Conservation (phyloP, 1,140 invertebrate genomes). For the Cydia strobilella region DNA sequence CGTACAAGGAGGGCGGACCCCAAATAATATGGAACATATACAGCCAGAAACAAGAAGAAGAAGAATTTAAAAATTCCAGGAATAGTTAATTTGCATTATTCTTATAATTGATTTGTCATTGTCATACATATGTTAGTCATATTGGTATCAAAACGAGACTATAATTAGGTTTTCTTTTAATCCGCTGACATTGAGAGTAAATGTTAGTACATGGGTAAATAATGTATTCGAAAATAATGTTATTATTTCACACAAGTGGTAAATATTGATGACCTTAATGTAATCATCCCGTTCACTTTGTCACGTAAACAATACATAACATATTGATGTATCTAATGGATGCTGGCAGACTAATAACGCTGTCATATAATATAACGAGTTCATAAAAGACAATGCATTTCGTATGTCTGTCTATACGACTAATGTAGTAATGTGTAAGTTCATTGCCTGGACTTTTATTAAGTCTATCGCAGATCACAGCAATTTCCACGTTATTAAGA, state of each 20-base stretch:
- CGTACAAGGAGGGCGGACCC: no score
- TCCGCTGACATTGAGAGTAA: no score
- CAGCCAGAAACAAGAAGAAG: no score
- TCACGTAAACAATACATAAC: constrained; percentile 23
- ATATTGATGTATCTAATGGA: constrained; percentile 35
- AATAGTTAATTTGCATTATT: no score
- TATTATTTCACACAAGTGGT: not conserved
- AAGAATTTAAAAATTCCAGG: no score
- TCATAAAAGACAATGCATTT: constrained; percentile 40
- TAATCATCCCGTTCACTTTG: constrained; percentile 16
- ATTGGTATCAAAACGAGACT: no score
- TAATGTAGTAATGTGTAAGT: constrained; percentile 32
- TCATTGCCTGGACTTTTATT: constrained; percentile 28
- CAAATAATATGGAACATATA: no score
- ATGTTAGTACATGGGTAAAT: no score
- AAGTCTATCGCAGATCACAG: constrained; percentile 26
- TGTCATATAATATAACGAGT: constrained; percentile 40
- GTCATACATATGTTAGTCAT: no score
- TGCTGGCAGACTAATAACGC: constrained; percentile 37
- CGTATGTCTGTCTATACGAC: constrained; percentile 36
- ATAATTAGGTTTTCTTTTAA: no score
- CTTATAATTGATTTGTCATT: no score
- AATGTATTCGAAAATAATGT: no score
- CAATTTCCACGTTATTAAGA: constrained; percentile 29
- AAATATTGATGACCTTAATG: not conserved